Percentiles rank a stretch among this genome's conserved stretches.
Conservation (phyloP, 2,888 invertebrate genomes). For the Chesias legatella region DNA sequence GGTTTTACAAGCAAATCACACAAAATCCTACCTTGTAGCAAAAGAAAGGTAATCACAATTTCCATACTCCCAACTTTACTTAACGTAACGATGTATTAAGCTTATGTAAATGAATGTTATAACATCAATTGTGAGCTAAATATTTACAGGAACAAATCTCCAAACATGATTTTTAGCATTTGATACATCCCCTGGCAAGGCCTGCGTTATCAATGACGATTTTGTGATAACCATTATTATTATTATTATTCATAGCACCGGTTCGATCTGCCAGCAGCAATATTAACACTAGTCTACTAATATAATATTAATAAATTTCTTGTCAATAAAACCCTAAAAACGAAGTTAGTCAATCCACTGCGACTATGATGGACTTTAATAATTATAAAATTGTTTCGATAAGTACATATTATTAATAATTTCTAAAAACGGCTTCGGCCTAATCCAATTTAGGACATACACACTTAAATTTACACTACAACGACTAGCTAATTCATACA, state of each 20-base stretch:
- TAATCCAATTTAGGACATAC: constrained; percentile 50
- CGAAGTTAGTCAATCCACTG: constrained; percentile 30
- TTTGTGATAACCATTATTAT: constrained; percentile 19
- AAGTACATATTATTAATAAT: constrained; percentile 50
- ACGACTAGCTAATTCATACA: constrained; percentile 60
- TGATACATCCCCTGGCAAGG: constrained; percentile 17
- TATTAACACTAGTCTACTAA: constrained; percentile 14
- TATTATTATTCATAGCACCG: too few relatives aligned
- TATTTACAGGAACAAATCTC: constrained; percentile 20
- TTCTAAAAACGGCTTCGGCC: constrained; percentile 46
- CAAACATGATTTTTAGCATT: constrained; percentile 7
- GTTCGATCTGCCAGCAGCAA: constrained; percentile 20
- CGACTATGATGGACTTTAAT: constrained; percentile 27
- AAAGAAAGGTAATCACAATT: constrained; percentile 14
- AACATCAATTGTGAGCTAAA: constrained; percentile 19
- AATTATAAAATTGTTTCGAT: constrained; percentile 36
- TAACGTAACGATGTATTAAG: constrained; percentile 6
- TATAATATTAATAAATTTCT: constrained; percentile 21
- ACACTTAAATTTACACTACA: constrained; percentile 47
- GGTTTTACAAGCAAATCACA: constrained; percentile 8
- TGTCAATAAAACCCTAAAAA: constrained; percentile 25
- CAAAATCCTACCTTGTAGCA: constrained; percentile 15
- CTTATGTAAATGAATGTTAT: constrained; percentile 6
- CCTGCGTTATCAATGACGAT: constrained; percentile 14
- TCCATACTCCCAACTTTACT: constrained; percentile 6